phyloP scores from a whole-genome alignment of 2,113 vertebrate species.

The Toxotes chatareus region DNA sequence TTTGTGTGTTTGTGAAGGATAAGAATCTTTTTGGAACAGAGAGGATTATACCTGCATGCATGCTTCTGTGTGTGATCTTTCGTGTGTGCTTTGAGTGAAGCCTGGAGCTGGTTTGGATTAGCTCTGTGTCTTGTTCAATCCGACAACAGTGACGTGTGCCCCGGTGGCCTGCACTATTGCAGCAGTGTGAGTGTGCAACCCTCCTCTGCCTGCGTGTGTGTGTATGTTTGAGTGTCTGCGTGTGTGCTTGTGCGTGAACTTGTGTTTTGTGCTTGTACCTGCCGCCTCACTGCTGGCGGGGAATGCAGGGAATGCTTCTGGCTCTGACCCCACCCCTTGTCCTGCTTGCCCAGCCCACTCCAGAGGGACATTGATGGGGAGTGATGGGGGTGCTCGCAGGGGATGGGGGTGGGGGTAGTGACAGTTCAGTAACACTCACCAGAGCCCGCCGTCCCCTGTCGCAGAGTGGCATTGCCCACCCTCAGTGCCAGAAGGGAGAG shows the following conservation, averaged over 20 bases:
- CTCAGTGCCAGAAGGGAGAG: constrained; percentile 92
- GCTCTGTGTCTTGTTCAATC: constrained; percentile 79
- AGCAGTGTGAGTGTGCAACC: constrained; percentile 40
- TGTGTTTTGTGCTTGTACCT: constrained; percentile 52
- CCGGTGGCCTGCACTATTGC: constrained; percentile 63
- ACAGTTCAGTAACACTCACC: constrained; percentile 95
- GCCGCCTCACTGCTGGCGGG: constrained; percentile 68
- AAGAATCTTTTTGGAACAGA: constrained; percentile 28
- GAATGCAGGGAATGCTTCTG: constrained; percentile 88
- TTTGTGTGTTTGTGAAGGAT: constrained; percentile 47
- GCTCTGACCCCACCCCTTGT: constrained; percentile 68
- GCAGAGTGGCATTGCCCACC: constrained; percentile 95
- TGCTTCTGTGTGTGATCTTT: not conserved
- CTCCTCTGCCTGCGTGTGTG: not conserved
- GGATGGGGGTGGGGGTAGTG: constrained; percentile 75
- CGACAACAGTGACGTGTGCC: constrained; percentile 80
- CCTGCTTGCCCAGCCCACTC: constrained; percentile 66
- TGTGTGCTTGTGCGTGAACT: constrained; percentile 36
- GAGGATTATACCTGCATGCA: constrained; percentile 27
- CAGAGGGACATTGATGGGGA: constrained; percentile 70
- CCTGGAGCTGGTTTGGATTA: constrained; percentile 79
- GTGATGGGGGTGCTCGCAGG: constrained; percentile 47
- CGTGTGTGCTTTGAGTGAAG: constrained; percentile 44
- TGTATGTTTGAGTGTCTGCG: constrained; percentile 3
- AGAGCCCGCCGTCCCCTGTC: constrained; percentile 87